Percentiles rank a stretch among this genome's conserved stretches.
phyloP scores from a whole-genome alignment of 2,888 invertebrate species.

The Hedya salicella region DNA sequence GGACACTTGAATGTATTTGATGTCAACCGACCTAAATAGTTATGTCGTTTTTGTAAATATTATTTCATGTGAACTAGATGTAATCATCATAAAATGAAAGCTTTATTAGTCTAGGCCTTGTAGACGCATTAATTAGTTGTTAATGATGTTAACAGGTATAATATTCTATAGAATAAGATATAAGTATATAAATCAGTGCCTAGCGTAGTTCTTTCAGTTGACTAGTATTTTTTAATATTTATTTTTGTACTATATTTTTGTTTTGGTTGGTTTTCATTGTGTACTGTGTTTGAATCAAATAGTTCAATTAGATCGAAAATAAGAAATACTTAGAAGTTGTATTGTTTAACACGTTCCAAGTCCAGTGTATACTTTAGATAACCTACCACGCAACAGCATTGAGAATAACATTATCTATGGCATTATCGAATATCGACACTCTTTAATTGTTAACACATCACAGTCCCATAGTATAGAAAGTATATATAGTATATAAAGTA shows the following conservation, averaged over 20 bases:
- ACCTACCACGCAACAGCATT: no score
- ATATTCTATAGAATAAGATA: conserved; percentile 34
- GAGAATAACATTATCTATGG: no score
- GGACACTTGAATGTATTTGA: no score
- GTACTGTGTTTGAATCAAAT: conserved; percentile 13
- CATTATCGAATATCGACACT: no score
- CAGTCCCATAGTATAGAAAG: no score
- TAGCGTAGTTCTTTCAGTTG: conserved; percentile 33
- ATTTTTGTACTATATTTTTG: conserved; percentile 34
- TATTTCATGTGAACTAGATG: conserved; percentile 55
- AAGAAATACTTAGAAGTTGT: no score
- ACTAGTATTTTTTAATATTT: conserved; percentile 37
- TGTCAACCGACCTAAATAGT: no score
- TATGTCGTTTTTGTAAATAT: no score
- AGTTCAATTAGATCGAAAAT: background rate
- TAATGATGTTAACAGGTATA: conserved; percentile 35
- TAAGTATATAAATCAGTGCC: conserved; percentile 39
- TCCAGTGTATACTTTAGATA: no score
- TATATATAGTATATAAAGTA: no score
- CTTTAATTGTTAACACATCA: no score
- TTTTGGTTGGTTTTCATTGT: conserved; percentile 32
- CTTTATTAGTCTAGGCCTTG: conserved; percentile 76
- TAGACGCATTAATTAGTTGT: conserved; percentile 44
- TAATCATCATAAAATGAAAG: conserved; percentile 72
- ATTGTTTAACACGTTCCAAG: no score